phyloP scores from a whole-genome alignment of 1,140 invertebrate genomes.

The Drosophila prosaltans region DNA sequence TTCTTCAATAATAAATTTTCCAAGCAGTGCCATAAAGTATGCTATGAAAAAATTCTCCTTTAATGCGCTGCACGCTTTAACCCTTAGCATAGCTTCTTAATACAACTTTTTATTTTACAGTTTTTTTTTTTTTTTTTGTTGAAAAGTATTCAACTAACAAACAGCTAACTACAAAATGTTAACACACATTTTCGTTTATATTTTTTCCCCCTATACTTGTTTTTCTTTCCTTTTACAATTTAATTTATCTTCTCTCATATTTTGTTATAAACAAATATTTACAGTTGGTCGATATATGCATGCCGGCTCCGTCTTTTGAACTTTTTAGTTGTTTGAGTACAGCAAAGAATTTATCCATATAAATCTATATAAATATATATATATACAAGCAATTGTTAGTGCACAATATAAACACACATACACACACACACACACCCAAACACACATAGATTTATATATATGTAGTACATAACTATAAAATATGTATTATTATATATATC shows the following conservation, averaged over 20 bases:
- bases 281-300: conserved; percentile 84
- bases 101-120: neutral
- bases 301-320: conserved; percentile 84
- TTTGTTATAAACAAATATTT: conserved; percentile 78
- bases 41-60: conserved; percentile 65
- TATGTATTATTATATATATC: conserved; percentile 47
- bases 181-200: conserved; percentile 41
- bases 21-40: conserved; percentile 68
- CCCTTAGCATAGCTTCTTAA: conserved; percentile 60
- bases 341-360: conserved; percentile 51
- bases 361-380: conserved; percentile 16
- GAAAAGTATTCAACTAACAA: neutral
- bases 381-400: conserved; percentile 10
- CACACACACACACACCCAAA: conserved; percentile 11
- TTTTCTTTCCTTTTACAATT: conserved; percentile 62
- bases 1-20: neutral
- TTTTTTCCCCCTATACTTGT: conserved; percentile 34
- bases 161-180: conserved; percentile 14
- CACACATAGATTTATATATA: conserved; percentile 50
- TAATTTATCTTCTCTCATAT: conserved; percentile 55
- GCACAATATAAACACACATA: conserved; percentile 22
- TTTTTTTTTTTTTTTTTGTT: neutral
- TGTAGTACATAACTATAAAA: conserved; percentile 43
- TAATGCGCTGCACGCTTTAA: conserved; percentile 81
- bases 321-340: conserved; percentile 66